These are phyloP conservation scores for Schrankia costaestrigalis DNA, from an alignment of 2,888 invertebrate genomes.

Conservation along the genomic window DNA sequence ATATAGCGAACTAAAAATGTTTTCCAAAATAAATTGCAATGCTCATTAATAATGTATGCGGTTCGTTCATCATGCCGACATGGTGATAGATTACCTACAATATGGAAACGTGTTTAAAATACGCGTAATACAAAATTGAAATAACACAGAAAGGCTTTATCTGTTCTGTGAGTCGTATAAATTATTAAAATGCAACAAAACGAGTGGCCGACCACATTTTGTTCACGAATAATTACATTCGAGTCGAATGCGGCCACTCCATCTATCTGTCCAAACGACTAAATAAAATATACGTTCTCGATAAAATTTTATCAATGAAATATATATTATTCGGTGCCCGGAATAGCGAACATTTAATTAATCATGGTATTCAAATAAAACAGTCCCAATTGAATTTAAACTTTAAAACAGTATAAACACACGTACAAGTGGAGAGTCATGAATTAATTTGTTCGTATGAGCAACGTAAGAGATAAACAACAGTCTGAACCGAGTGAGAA, in stretches of 20 bases:
- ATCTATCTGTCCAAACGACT: conserved; percentile 65
- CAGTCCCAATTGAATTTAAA: conserved; percentile 25
- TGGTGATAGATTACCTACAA: conserved; percentile 37
- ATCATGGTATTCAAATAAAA: conserved; percentile 46
- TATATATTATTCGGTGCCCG: conserved; percentile 51
- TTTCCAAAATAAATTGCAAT: conserved; percentile 15
- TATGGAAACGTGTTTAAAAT: conserved; percentile 34
- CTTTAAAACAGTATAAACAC: conserved; percentile 10
- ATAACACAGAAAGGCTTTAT: conserved; percentile 65
- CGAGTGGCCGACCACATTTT: conserved; percentile 68
- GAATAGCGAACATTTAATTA: conserved; percentile 50
- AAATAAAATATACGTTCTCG: conserved; percentile 59
- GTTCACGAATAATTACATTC: conserved; percentile 74
- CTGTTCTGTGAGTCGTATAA: conserved; percentile 60
- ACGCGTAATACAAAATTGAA: conserved; percentile 43
- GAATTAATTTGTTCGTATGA: conserved; percentile 11
- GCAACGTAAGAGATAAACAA: conserved; percentile 17
- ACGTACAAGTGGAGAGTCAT: conserved; percentile 3
- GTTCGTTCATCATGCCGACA: conserved; percentile 31
- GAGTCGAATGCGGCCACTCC: conserved; percentile 64
- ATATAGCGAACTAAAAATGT: conserved; percentile 11
- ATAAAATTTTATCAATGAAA: conserved; percentile 64
- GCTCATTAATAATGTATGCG: conserved; percentile 22
- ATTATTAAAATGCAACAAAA: conserved; percentile 75
- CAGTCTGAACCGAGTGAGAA: conserved; percentile 30